Evolutionary conservation across 1,140 invertebrate genomes (phyloP), one percentile per base, ranked within the genome.

Genomic region (Mesaphorura yosii): DNA sequence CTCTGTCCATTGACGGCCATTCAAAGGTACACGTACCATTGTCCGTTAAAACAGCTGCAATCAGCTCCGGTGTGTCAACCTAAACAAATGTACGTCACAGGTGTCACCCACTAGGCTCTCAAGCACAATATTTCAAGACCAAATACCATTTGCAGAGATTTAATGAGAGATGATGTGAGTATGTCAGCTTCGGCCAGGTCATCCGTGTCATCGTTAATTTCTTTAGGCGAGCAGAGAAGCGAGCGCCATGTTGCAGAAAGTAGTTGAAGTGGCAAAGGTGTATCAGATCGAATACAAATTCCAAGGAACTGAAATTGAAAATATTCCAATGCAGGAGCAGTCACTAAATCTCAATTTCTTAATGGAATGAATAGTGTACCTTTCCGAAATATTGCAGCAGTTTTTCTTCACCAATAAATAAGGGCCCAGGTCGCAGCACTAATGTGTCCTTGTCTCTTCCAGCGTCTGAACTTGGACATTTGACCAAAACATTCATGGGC

Each of bases 321-420:
- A 10, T n/a, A n/a, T n/a, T n/a, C n/a, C n/a, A n/a, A n/a, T n/a
- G n/a, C n/a, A n/a, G n/a, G 29, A 26, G 10, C 5, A 27, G n/a
- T n/a, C 6, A 42, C 17, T 19, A 42, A 42, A 19, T 42, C 19
- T n/a, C n/a, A n/a, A n/a, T n/a, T n/a, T n/a, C n/a, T n/a, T n/a
- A n/a, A n/a, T 42, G 40, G n/a, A 42, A 7, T 17, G 19, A 17
- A 6, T 42, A 12, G 10, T 22, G 5, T 47, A 47, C 26, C 65
- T 72, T 70, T 42, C 71, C 71, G 51, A 71, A 58, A 57, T 70
- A 72, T 25, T 68, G 57, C 17, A 71, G 61, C 38, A 72, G 56
- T 55, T 65, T 67, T 56, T 72, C 70, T 51, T 70, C 69, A 27
- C 68, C 55, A 53, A 63, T 68, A 0, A 68, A 68, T 64, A 70